Evolutionary conservation across 2,888 invertebrate species (phyloP).

Genomic region (Drosophila recens): DNA sequence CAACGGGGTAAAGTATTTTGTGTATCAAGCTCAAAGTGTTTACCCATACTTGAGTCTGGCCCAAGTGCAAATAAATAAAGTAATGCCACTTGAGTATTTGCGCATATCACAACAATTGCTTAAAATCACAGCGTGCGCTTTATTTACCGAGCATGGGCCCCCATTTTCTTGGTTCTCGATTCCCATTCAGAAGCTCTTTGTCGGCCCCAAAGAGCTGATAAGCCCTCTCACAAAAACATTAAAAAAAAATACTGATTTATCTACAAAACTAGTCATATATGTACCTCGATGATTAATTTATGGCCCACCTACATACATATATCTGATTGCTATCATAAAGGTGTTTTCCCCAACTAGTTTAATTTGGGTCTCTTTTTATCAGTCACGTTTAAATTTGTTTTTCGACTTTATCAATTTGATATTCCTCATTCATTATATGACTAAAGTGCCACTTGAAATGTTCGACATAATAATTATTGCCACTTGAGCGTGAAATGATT

Average conservation of each 20-base stretch:
- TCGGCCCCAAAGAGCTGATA: conserved; percentile 23
- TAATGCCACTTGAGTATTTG: conserved; percentile 6
- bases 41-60: conserved; percentile 8
- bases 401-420: not conserved
- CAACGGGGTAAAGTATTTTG: conserved; percentile 1
- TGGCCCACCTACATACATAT: not conserved
- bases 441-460: not conserved
- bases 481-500: conserved; percentile 3
- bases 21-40: conserved; percentile 21
- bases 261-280: not conserved
- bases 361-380: conserved; percentile 6
- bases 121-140: conserved; percentile 5
- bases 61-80: conserved; percentile 24
- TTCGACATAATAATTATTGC: not conserved
- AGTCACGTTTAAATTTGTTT: not conserved
- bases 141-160: not conserved
- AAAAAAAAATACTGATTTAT: not conserved
- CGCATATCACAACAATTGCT: conserved; percentile 10
- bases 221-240: not conserved
- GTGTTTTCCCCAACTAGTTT: not conserved
- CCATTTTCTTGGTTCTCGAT: not conserved
- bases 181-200: conserved; percentile 11
- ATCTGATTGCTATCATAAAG: not conserved
- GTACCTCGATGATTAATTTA: conserved; percentile 18
- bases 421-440: not conserved